Evolutionary conservation across 2,113 vertebrate genomes (phyloP), one percentile per base, ranked within the genome.

Genomic region (Chaetodon trifascialis): DNA sequence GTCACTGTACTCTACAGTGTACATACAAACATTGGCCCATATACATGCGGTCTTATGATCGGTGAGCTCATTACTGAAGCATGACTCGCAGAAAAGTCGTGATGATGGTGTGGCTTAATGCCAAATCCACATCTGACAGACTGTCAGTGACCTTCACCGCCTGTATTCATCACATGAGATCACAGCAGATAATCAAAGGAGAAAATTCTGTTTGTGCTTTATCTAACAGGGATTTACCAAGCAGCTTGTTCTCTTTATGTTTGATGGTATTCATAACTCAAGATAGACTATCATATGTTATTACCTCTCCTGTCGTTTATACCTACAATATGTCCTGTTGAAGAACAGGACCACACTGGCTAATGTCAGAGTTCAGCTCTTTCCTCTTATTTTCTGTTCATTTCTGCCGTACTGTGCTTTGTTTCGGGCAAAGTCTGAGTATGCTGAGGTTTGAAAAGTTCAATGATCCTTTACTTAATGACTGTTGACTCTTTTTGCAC

Each of bases 41-140:
- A 30, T 21, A 17, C 66, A 34, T 25, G 30, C 5, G 34, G 74
- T 90, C 91, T 82, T 65, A 60, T 93, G 94, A 92, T 74, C n/a
- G 42, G 7, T 82, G 63, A 79, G 67, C 54, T 88, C 84, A 76
- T 19, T 62, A 1, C 30, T 51, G n/a, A 79, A 42, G 73, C 68
- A 71, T 76, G 79, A 72, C 71, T 73, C 7, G 12, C 23, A 34
- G 25, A 75, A 73, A 42, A n/a, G 59, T 64, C 42, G 7, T 30
- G 68, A 84, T 70, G 36, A 51, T n/a, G 34, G 36, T 76, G 69
- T 89, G 76, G 83, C 66, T 62, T 10, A 1, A 71, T 7, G 7
- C 30, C 49, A 42, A 15, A 30, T 63, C 5, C 30, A 51, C 19
- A 40, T 63, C 70, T 67, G 40, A 74, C 1, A 25, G 7, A 56